Percentiles rank a stretch among this genome's conserved stretches.
Conservation (phyloP, 2,797 vertebrate genomes). For the Oreochromis grahami region DNA sequence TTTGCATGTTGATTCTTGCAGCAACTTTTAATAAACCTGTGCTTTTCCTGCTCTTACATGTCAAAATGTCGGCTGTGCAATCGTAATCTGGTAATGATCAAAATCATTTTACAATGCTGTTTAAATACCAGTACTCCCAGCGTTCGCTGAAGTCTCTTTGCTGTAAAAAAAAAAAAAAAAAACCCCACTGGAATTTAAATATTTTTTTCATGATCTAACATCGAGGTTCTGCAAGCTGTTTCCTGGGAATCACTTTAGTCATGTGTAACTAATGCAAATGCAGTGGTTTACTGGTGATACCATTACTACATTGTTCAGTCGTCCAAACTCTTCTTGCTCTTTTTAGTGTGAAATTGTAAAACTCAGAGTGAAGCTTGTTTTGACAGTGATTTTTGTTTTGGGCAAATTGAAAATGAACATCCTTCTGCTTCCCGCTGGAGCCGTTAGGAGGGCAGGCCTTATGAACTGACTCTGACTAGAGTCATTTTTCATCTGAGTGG, state of each 20-base stretch:
- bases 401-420: conserved; percentile 17
- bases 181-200: neutral
- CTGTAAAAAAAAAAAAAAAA: fast-evolving
- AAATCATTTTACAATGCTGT: neutral
- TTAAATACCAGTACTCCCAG: neutral
- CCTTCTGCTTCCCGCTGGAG: neutral
- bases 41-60: neutral
- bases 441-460: conserved; percentile 10
- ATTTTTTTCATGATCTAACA: neutral
- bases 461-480: conserved; percentile 22
- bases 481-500: conserved; percentile 54
- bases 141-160: neutral
- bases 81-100: neutral
- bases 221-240: neutral
- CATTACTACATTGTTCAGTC: neutral
- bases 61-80: neutral
- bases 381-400: neutral
- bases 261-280: neutral
- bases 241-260: neutral
- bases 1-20: neutral
- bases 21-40: neutral
- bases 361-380: neutral
- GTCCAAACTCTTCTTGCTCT: neutral
- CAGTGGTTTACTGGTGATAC: neutral
- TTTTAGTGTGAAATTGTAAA: neutral